Base-by-base conservation (phyloP, 2,797 vertebrate species). In the Onychomys torridus region DNA sequence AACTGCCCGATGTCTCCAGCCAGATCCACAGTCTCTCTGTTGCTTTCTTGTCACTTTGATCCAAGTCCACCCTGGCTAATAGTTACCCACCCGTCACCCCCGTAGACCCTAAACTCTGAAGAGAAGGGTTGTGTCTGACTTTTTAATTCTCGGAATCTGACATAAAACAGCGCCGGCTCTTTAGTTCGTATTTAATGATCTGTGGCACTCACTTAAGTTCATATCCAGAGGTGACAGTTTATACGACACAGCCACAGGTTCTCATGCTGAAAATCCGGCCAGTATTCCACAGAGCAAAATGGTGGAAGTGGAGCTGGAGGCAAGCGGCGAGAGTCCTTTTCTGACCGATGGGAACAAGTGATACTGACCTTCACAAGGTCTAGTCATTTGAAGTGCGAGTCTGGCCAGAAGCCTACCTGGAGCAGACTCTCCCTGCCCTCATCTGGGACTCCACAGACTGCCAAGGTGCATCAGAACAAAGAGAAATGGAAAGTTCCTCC, bases 401-500 rank as follows among this genome's bases (percentile, higher is more conserved):
- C 63, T 90, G 94, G 90, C 95, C 61, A 40, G 46, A n/a, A 43
- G 78, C 73, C 91, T n/a, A 77, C 71, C 67, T 37, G 19, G 94
- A 77, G 73, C 61, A 90, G 90, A 93, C 82, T 93, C 96, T 85
- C 17, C 67, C 76, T 85, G 92, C 27, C 46, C 63, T 37, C 21
- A 46, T 73, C 69, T 92, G 90, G 43, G 67, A 81, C 85, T 81
- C 89, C 71, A 77, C 77, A 95, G 92, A 94, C 55, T 37, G 63
- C 92, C 92, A 97, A 97, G 61, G 69, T 91, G 96, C 88, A 93
- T 89, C 87, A 83, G 96, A 96, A 69, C 97, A 88, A 91, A 78
- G 85, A 95, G 90, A 96, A 94, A 87, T 89, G 95, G 96, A 97
- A 98, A 98, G 97, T 96, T 97, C 95, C 93, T 97, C 97, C 88